A percentile compares a stretch with the other conserved stretches of the same genome.
Evolutionary conservation across 1,140 invertebrate species (phyloP).

Genomic region (Eufriesea mexicana): DNA sequence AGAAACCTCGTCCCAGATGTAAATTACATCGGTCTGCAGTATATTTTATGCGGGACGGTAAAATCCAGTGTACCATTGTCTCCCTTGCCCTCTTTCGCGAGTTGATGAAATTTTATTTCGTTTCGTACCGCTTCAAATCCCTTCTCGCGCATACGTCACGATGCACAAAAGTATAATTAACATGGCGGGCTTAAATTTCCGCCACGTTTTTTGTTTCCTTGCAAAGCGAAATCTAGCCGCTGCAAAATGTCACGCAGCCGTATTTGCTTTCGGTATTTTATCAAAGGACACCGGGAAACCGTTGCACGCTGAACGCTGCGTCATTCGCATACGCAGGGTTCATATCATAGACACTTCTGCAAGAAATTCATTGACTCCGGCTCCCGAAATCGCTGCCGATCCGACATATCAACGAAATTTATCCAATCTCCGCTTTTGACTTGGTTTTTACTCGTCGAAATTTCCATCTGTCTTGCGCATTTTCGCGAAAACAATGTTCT

Average conservation of each 20-base stretch:
- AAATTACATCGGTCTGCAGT: slow-evolving; percentile 11
- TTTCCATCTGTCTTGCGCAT: too few species aligned
- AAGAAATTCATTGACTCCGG: too few species aligned
- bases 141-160: neutral
- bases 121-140: neutral
- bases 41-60: slow-evolving; percentile 15
- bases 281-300: neutral
- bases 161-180: slow-evolving; percentile 8
- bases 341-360: too few species aligned
- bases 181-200: neutral
- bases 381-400: too few species aligned
- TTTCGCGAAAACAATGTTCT: too few species aligned
- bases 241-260: too few species aligned
- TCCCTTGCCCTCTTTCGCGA: neutral
- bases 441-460: too few species aligned
- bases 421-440: too few species aligned
- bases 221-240: neutral
- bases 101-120: slow-evolving; percentile 7
- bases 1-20: slow-evolving; percentile 12
- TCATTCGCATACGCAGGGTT: too few species aligned
- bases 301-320: too few species aligned
- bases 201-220: neutral
- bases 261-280: neutral
- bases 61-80: neutral
- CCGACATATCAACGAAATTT: too few species aligned